Evolutionary conservation across 2,888 invertebrate species (phyloP), one percentile per base, ranked within the genome.

Genomic region (Rambutsinella grinnellia): DNA sequence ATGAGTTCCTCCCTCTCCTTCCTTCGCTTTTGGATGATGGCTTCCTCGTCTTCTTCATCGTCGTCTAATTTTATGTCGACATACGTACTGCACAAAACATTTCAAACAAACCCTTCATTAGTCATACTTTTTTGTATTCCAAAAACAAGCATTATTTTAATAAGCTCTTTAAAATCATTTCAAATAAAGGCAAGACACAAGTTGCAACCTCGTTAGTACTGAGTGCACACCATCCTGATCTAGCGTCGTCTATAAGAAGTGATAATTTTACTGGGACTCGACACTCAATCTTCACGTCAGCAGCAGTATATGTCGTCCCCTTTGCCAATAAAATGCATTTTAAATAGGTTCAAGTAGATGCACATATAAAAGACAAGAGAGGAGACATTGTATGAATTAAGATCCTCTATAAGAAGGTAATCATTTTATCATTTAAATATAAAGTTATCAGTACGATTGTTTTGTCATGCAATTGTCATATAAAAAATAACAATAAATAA

Each of bases 21-120:
- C 78, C 97, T 90, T 82, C 96, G 89, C 85, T 91, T 90, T 86
- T 96, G 95, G 86, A 98, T 98, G 83, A 97, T 94, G 83, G 92
- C 92, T 86, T 97, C 96, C 85, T 97, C 97, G 84, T 95, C 94
- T 86, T 96, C 96, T 81, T 95, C 95, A 77, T 96, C 94, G 76
- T 93, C 91, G 56, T 92, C 90, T 19, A 94, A 90, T 84, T 93
- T 91, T 67, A 94, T 91, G 84, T 94, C 85, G 27, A 87, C 63
- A 57, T 69, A 69, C 3, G 69, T 69, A 13, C 69, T 69, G 24
- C 8, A 36, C 26, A n/a, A 3, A 13, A 8, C 36, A 36, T 36
- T 36, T 36, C 13, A 36, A 36, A 5, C 5, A 36, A 36, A 36
- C 36, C 5, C 5, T 13, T 8, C 36, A 36, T 36, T 36, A 36